Evolutionary conservation across 2,888 invertebrate species (phyloP).

Genomic region (Dryococelus australis): DNA sequence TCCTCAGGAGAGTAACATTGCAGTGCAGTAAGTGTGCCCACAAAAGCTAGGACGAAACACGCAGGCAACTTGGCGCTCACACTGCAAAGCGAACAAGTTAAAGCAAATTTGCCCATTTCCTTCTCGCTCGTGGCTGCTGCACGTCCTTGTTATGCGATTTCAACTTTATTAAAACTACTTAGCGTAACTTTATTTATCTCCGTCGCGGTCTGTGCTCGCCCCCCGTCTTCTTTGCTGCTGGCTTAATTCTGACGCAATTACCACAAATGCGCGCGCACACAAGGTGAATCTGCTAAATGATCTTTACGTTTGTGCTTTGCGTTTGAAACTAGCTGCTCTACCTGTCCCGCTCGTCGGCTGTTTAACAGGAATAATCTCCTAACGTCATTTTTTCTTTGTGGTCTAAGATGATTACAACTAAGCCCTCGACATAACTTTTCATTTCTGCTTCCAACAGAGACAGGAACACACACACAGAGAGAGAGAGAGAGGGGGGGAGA

Average conservation of each 20-base stretch:
- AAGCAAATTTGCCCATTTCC: neutral
- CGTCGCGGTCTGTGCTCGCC: neutral
- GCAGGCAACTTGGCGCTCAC: too few species aligned
- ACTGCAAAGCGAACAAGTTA: neutral
- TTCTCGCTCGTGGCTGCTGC: neutral
- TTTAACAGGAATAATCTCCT: neutral
- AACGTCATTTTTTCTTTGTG: neutral
- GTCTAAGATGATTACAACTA: conserved; percentile 28
- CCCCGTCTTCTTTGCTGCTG: neutral
- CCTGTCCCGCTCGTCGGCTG: neutral
- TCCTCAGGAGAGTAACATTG: too few species aligned
- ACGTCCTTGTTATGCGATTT: conserved; percentile 18
- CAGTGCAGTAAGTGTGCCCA: too few species aligned
- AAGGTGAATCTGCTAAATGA: neutral
- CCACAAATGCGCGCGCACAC: conserved; percentile 1
- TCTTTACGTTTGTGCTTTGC: conserved; percentile 16
- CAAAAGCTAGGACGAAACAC: too few species aligned
- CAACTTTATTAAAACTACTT: conserved; percentile 29
- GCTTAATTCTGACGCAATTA: conserved; percentile 1
- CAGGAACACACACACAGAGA: neutral
- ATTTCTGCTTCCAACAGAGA: neutral
- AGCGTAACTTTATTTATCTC: conserved; percentile 28
- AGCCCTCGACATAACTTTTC: conserved; percentile 22
- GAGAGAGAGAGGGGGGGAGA: neutral
- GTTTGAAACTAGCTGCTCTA: neutral